Evolutionary conservation across 2,888 invertebrate genomes (phyloP).

Genomic region (Buathra laborator): DNA sequence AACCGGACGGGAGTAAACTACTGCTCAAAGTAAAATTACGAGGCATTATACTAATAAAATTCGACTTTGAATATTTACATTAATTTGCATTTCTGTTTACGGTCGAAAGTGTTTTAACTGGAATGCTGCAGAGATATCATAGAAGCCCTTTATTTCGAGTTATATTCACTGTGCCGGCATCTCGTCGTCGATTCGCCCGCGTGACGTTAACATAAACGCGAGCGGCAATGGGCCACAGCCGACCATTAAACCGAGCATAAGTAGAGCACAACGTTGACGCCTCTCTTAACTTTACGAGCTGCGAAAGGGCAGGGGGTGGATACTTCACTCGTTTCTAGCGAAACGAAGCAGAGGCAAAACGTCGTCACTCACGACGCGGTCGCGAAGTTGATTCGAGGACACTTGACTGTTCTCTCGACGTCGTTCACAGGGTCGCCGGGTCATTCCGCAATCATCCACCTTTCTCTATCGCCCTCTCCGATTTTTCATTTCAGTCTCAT

Average conservation of each 20-base stretch:
- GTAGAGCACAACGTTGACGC: constrained; percentile 39
- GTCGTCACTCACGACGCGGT: neutral
- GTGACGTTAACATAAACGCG: constrained; percentile 38
- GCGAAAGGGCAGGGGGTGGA: neutral
- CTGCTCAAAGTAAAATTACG: neutral
- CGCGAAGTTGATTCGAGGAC: constrained; percentile 32
- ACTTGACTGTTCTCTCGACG: constrained; percentile 14
- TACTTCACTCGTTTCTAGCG: constrained; percentile 13
- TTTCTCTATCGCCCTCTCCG: neutral
- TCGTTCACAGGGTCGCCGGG: constrained; percentile 33
- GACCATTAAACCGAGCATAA: constrained; percentile 48
- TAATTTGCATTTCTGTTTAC: constrained; percentile 41
- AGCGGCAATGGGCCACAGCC: neutral
- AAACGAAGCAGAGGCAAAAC: constrained; percentile 17
- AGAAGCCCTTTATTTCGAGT: constrained; percentile 3
- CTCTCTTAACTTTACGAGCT: constrained; percentile 49
- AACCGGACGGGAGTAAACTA: constrained; percentile 1
- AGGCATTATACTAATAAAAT: constrained; percentile 15
- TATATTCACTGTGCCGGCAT: constrained; percentile 11
- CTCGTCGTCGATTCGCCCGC: constrained; percentile 28
- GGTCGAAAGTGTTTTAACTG: constrained; percentile 1
- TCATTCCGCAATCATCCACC: constrained; percentile 8
- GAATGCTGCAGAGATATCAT: neutral
- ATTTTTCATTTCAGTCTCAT: neutral
- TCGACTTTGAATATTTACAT: constrained; percentile 37